Conservation (phyloP, 2,888 invertebrate species). For the Agrochola macilenta region DNA sequence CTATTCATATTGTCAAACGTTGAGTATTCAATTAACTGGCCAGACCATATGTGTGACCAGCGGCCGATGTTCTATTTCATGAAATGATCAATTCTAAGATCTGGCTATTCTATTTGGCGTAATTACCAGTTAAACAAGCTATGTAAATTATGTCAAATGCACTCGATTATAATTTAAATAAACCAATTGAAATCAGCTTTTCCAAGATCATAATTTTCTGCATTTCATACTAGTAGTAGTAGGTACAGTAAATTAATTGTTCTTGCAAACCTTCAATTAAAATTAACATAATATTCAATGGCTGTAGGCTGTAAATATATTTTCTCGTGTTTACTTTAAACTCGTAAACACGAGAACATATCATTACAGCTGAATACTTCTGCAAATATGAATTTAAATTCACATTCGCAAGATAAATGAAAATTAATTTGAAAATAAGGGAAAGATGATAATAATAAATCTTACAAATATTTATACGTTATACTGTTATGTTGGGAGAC, state of each 20-base stretch:
- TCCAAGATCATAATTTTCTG: not conserved
- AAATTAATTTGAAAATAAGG: slow-evolving; percentile 2
- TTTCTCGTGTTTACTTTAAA: not conserved
- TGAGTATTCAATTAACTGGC: too few species aligned
- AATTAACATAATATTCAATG: slow-evolving; percentile 36
- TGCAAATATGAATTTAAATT: not conserved
- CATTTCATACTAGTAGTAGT: not conserved
- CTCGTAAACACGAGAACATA: slow-evolving; percentile 26
- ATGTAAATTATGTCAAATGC: slow-evolving; percentile 1
- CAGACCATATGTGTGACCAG: too few species aligned
- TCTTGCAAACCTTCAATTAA: slow-evolving; percentile 28
- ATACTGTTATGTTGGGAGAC: too few species aligned
- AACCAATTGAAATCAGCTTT: slow-evolving; percentile 18
- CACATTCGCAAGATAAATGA: not conserved
- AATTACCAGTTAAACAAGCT: not conserved
- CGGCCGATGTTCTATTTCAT: too few species aligned
- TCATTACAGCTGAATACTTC: slow-evolving; percentile 22
- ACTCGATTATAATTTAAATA: slow-evolving; percentile 7
- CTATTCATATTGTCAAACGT: too few species aligned
- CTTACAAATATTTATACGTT: too few species aligned
- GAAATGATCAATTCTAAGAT: too few species aligned
- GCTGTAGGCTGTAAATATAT: not conserved
- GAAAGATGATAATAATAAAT: not conserved
- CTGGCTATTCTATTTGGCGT: too few species aligned
- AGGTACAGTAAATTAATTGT: not conserved